Evolutionary conservation across 2,797 vertebrate species (phyloP), one percentile per base, ranked within the genome.

Genomic region (Stomatorhinus walkeri): DNA sequence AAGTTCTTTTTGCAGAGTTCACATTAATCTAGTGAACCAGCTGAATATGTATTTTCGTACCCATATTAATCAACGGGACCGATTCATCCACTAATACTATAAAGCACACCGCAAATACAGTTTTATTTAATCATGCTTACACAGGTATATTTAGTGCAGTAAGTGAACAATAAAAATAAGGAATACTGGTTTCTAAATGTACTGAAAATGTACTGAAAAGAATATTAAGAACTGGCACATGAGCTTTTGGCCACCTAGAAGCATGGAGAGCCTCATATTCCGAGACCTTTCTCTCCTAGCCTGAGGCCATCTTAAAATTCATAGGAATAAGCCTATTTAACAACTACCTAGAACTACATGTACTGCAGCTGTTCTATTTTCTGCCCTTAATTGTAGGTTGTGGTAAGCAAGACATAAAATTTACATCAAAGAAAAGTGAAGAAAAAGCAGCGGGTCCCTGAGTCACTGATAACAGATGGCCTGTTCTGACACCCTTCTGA

Each of bases 1-100:
- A 89, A 64, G 59, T 83, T 28, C 56, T 68, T 89, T 89, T 72
- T 89, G 85, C 54, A 86, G 85, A 89, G 81, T 86, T 59, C 54
- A 59, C 88, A 89, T 89, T 89, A 89, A 89, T 89, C 88, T 89
- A 85, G 4, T 12, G 43, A 89, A 89, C 85, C 83, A 89, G 88
- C 88, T 89, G 88, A 89, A 89, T 89, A 48, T 32, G 88, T 89
- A 36, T 52, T 89, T 89, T 40, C 19, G n/a, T 51, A 43, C n/a
- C 56, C 59, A 85, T 85, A 89, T 89, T 89, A 49, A 89, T 89
- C 88, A 89, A 85, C 54, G 16, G 19, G 76, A 24, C 12, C 28
- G 81, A 85, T 61, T 51, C 59, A 48, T 72, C 79, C 46, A 14
- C 36, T 49, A 89, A 85, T 61, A 61, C 48, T 10, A 68, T 68